Percentiles rank a stretch among this genome's conserved stretches.
Conservation (phyloP, 2,113 vertebrate species). For the Pteruthius melanotis region DNA sequence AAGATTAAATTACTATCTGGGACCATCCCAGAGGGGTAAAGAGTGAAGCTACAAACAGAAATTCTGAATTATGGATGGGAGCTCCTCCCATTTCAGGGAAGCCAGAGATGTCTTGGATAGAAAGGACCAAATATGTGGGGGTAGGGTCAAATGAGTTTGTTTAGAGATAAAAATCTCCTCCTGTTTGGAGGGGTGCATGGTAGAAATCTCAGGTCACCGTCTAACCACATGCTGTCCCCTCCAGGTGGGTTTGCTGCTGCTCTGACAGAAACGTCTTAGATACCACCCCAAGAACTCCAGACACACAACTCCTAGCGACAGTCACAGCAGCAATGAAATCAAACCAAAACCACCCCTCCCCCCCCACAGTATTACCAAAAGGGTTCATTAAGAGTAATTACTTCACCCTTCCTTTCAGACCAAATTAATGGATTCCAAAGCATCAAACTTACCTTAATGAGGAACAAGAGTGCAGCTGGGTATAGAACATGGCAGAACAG, state of each 20-base stretch:
- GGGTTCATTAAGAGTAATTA: constrained; percentile 25
- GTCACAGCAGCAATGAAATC: constrained; percentile 3
- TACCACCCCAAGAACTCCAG: background rate
- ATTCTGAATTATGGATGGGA: background rate
- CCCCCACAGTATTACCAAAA: constrained; percentile 1
- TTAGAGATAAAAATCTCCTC: background rate
- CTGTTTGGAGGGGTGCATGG: background rate
- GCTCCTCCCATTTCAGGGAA: background rate
- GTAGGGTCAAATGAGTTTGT: background rate
- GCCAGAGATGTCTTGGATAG: background rate
- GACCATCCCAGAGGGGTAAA: background rate
- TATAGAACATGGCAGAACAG: constrained; percentile 64
- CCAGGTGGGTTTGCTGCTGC: background rate
- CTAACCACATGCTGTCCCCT: background rate
- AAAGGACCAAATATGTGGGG: background rate
- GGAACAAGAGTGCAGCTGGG: constrained; percentile 66
- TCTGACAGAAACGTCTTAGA: background rate
- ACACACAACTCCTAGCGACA: background rate
- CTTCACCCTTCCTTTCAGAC: constrained; percentile 59
- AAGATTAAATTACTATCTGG: background rate
- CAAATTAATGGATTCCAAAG: constrained; percentile 57
- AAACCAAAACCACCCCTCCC: background rate
- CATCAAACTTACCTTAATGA: constrained; percentile 70
- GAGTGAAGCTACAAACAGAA: background rate
- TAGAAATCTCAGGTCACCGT: background rate